A percentile compares a stretch with the other conserved stretches of the same genome.
These are phyloP conservation scores for Leptobrachium ailaonicum DNA, from an alignment of 2,113 vertebrate species.

Conservation along the genomic window DNA sequence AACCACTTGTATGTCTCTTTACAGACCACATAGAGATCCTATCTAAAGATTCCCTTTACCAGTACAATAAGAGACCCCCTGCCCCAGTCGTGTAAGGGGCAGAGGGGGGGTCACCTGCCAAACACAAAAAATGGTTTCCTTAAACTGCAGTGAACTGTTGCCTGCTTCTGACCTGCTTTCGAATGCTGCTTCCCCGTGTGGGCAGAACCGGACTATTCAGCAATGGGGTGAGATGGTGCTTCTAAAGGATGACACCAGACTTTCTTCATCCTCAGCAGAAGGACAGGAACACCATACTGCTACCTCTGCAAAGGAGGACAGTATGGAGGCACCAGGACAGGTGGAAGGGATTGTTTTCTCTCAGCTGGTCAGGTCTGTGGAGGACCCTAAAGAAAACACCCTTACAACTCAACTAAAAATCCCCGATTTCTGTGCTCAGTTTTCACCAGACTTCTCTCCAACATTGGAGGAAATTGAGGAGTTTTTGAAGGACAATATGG, in stretches of 20 bases:
- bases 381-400: conserved; percentile 51
- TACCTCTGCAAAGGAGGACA: conserved; percentile 13
- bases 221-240: conserved; percentile 42
- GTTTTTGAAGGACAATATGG: conserved; percentile 81
- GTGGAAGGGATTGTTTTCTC: not conserved
- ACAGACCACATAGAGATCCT: conserved; percentile 1
- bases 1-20: not conserved
- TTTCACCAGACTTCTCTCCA: conserved; percentile 73
- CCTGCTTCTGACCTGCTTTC: conserved; percentile 53
- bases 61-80: not conserved
- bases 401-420: conserved; percentile 60
- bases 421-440: conserved; percentile 69
- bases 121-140: conserved; percentile 77
- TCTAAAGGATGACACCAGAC: conserved; percentile 50
- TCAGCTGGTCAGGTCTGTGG: conserved; percentile 52
- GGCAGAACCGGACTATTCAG: conserved; percentile 40
- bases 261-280: conserved; percentile 55
- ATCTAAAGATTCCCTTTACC: not conserved
- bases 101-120: not conserved
- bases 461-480: conserved; percentile 89
- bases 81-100: not conserved
- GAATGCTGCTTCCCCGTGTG: conserved; percentile 55
- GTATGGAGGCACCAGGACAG: conserved; percentile 6
- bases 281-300: conserved; percentile 45
- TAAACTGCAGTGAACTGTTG: conserved; percentile 70